Evolutionary conservation across 2,113 vertebrate species (phyloP).

Genomic region (Leucoraja erinaceus): DNA sequence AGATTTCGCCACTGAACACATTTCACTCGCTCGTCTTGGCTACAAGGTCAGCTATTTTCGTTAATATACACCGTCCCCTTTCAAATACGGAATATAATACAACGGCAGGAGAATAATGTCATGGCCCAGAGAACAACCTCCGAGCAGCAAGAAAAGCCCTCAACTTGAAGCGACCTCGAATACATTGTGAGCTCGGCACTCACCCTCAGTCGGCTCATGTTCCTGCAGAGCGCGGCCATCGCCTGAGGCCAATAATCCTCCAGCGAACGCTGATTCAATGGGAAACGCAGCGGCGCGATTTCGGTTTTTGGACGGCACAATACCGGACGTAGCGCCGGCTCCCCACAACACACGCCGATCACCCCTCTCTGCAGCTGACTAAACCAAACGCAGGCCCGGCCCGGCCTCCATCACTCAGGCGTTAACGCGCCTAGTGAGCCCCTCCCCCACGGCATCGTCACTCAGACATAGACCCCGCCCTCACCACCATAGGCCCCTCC

Average conservation of each 20-base stretch:
- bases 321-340: background rate
- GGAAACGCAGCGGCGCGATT: background rate
- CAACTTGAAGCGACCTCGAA: background rate
- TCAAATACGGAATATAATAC: background rate
- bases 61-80: background rate
- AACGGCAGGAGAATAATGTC: background rate
- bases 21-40: background rate
- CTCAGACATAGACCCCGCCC: no score
- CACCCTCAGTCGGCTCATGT: background rate
- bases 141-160: background rate
- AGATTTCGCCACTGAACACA: background rate
- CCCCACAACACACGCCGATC: background rate
- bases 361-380: background rate
- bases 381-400: background rate
- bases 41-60: background rate
- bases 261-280: background rate
- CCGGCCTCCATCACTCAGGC: no score
- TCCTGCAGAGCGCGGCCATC: background rate
- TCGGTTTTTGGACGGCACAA: background rate
- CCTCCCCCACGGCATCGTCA: no score
- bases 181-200: background rate
- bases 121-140: background rate
- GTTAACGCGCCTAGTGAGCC: no score
- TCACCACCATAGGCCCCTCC: no score
- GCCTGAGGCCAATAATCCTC: no score